Percentiles rank a stretch among this genome's conserved stretches.
Conservation (phyloP, 2,113 vertebrate genomes). For the Perognathus longimembris region DNA sequence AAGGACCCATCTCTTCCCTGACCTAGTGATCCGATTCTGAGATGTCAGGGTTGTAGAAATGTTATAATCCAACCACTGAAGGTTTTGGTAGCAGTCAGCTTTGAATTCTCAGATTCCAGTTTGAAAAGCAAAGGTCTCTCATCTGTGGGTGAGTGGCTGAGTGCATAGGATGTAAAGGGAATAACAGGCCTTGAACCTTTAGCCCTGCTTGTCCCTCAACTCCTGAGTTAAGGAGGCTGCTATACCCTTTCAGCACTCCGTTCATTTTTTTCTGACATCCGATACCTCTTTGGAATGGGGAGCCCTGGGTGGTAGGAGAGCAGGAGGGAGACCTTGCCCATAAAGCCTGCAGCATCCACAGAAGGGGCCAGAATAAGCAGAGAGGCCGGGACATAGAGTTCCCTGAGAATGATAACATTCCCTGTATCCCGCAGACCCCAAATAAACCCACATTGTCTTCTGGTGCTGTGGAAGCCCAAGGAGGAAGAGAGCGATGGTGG, state of each 20-base stretch:
- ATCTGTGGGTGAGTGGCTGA: neutral
- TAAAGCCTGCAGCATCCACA: conserved; percentile 22
- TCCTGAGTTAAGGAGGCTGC: conserved; percentile 45
- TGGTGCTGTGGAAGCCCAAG: neutral
- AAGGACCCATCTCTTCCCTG: neutral
- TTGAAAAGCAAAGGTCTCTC: conserved; percentile 53
- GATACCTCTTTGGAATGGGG: conserved; percentile 64
- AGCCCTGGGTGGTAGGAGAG: conserved; percentile 55
- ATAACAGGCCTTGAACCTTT: conserved; percentile 44
- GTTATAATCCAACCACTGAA: conserved; percentile 10
- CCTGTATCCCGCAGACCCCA: conserved; percentile 52
- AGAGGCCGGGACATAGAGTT: conserved; percentile 39
- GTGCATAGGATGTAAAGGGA: neutral
- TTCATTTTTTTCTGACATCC: conserved; percentile 72
- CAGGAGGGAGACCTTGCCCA: conserved; percentile 56
- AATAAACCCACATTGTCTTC: neutral
- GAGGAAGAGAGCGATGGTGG: neutral
- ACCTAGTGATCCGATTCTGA: neutral
- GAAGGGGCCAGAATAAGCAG: conserved; percentile 77
- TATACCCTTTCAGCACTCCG: conserved; percentile 43
- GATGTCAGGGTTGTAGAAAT: neutral
- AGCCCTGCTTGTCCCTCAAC: conserved; percentile 4
- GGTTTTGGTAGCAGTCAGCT: neutral
- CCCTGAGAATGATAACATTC: conserved; percentile 74
- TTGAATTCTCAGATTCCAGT: conserved; percentile 7